These are phyloP conservation scores for Bothrops jararaca DNA, from an alignment of 2,113 vertebrate genomes.

Conservation along the genomic window DNA sequence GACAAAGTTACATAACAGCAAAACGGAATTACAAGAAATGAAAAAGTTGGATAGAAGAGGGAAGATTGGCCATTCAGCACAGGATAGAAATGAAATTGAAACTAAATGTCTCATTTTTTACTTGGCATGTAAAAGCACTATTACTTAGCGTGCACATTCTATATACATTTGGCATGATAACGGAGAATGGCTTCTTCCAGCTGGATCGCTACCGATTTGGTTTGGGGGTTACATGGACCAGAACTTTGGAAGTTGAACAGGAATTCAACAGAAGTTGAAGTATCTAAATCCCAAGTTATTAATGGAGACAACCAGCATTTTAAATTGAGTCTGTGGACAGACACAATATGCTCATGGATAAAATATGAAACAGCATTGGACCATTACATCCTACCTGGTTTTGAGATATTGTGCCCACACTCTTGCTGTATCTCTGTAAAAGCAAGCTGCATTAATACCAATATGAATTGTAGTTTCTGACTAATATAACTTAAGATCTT, in stretches of 20 bases:
- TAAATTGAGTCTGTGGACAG: background rate
- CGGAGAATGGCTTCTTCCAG: background rate
- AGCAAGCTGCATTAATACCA: background rate
- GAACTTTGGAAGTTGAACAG: background rate
- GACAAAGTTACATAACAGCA: background rate
- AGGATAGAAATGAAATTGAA: background rate
- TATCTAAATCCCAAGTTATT: background rate
- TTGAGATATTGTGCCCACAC: background rate
- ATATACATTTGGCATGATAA: background rate
- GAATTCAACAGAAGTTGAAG: background rate
- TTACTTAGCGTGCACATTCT: background rate
- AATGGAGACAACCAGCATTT: background rate
- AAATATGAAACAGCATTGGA: background rate
- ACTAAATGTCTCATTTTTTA: background rate
- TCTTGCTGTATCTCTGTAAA: background rate
- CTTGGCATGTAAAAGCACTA: background rate
- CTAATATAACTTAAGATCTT: background rate
- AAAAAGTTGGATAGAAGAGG: background rate
- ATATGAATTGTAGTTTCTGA: background rate
- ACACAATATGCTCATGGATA: background rate
- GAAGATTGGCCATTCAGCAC: background rate
- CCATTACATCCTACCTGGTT: background rate
- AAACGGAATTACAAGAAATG: background rate
- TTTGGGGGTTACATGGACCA: background rate
- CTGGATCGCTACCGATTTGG: background rate